Percentiles rank a stretch among this genome's conserved stretches.
These are phyloP conservation scores for Mesopsocus fuscifrons DNA, from an alignment of 2,888 invertebrate genomes.

Conservation along the genomic window DNA sequence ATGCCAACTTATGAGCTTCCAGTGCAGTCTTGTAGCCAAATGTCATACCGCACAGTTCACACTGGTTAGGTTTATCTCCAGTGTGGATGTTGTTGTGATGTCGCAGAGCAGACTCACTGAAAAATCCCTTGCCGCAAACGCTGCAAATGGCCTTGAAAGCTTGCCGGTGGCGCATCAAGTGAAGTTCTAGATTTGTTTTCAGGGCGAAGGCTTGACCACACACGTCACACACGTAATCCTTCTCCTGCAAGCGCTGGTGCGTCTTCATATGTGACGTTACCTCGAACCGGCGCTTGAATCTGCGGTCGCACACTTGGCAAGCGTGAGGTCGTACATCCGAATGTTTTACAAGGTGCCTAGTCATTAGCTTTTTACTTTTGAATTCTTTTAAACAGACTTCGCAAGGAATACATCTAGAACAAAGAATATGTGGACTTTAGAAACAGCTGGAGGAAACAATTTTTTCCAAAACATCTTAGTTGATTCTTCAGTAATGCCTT, in stretches of 20 bases:
- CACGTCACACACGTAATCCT: conserved; percentile 24
- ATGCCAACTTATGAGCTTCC: conserved; percentile 14
- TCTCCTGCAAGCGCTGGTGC: not conserved
- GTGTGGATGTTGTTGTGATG: conserved; percentile 14
- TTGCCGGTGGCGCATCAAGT: conserved; percentile 16
- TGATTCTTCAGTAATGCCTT: no score
- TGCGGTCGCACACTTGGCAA: not conserved
- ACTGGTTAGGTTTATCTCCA: conserved; percentile 27
- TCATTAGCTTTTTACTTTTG: not conserved
- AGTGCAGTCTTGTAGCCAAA: conserved; percentile 10
- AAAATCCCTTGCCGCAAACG: conserved; percentile 15
- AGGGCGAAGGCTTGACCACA: conserved; percentile 27
- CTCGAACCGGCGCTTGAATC: conserved; percentile 1
- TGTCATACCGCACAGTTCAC: conserved; percentile 26
- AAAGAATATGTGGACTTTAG: no score
- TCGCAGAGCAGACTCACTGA: conserved; percentile 13
- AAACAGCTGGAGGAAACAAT: no score
- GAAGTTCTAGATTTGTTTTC: conserved; percentile 22
- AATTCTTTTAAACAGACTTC: conserved; percentile 1
- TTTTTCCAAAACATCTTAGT: no score
- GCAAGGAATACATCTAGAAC: no score
- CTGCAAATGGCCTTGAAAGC: conserved; percentile 15
- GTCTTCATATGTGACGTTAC: conserved; percentile 7
- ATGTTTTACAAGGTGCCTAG: conserved; percentile 1
- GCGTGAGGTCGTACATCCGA: conserved; percentile 2